A percentile compares a stretch with the other conserved stretches of the same genome.
These are phyloP conservation scores for Drosophila paranaensis DNA, from an alignment of 2,888 invertebrate genomes.

Conservation along the genomic window DNA sequence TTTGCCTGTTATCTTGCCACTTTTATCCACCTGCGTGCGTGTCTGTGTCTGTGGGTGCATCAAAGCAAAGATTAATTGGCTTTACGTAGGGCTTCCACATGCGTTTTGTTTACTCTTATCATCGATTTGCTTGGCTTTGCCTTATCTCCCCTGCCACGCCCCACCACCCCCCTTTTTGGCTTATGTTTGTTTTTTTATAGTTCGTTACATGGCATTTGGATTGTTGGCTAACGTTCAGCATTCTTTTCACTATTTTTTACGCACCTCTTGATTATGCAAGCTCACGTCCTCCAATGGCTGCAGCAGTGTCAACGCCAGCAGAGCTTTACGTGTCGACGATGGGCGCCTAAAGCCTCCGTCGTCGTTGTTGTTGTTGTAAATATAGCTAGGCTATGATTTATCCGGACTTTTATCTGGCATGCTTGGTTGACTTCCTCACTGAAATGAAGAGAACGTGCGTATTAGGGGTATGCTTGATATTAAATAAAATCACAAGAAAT, in stretches of 20 bases:
- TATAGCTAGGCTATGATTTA: not conserved
- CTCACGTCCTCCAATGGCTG: conserved; percentile 34
- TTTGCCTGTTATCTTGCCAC: conserved; percentile 7
- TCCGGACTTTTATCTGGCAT: not conserved
- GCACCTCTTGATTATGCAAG: conserved; percentile 46
- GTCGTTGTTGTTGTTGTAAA: not conserved
- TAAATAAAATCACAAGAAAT: too few species aligned
- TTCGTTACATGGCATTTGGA: conserved; percentile 11
- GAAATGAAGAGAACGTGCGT: not conserved
- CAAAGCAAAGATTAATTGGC: conserved; percentile 71
- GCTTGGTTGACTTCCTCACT: not conserved
- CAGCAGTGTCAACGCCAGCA: conserved; percentile 35
- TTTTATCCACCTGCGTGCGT: conserved; percentile 14
- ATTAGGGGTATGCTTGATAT: not conserved
- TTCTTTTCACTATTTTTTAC: conserved; percentile 7
- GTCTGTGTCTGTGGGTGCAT: conserved; percentile 36
- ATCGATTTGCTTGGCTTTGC: conserved; percentile 51
- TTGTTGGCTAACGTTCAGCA: conserved; percentile 13
- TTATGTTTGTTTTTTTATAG: conserved; percentile 8
- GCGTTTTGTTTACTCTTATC: conserved; percentile 55
- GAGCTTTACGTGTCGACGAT: not conserved
- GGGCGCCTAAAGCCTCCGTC: not conserved
- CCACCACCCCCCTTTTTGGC: not conserved
- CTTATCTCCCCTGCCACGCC: not conserved
- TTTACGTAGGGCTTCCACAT: conserved; percentile 63